Evolutionary conservation across 2,888 invertebrate genomes (phyloP), one percentile per base, ranked within the genome.

Genomic region (Rhopalosiphum nymphaeae): DNA sequence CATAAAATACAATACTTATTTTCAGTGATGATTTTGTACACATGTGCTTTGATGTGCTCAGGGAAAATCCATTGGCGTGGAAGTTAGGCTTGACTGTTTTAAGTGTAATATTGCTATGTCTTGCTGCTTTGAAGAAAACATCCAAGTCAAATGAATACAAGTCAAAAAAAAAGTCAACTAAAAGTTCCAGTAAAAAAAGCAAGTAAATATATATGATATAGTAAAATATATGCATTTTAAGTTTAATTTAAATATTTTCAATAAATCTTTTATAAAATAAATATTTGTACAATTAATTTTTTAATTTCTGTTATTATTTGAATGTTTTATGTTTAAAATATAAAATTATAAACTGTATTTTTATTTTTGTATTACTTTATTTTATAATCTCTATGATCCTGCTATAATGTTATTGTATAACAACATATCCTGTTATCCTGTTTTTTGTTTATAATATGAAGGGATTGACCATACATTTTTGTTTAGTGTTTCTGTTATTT

Each of bases 11-110:
- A 86, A 36, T 91, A 46, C 94, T 95, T 95, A 95, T 95, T 96
- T 96, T 95, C 96, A 97, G 97, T 96, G 97, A 97, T 95, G 97
- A 97, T 95, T 96, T 97, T 85, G 96, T 96, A 42, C 96, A 97
- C 95, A 96, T 96, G 95, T 96, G 96, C 91, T 97, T 96, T 1
- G 96, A 97, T 95, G 96, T 96, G 95, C 95, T 97, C 93, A 96
- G 96, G 95, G 96, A 97, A 95, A 97, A 97, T 95, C 96, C 96
- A 1, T 96, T 96, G 96, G 95, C 97, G 90, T 96, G 96, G 96
- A 96, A 96, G 95, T 95, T 97, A 57, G 96, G 96, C 21, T 95
- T 95, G 56, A 78, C 86, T 0, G n/a, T 92, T 29, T 84, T 94
- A 0, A 89, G 85, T 85, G 44, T 94, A 61, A 90, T 94, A 36